Evolutionary conservation across 2,888 invertebrate genomes (phyloP), one percentile per base, ranked within the genome.

Genomic region (Cheilosia vernalis): DNA sequence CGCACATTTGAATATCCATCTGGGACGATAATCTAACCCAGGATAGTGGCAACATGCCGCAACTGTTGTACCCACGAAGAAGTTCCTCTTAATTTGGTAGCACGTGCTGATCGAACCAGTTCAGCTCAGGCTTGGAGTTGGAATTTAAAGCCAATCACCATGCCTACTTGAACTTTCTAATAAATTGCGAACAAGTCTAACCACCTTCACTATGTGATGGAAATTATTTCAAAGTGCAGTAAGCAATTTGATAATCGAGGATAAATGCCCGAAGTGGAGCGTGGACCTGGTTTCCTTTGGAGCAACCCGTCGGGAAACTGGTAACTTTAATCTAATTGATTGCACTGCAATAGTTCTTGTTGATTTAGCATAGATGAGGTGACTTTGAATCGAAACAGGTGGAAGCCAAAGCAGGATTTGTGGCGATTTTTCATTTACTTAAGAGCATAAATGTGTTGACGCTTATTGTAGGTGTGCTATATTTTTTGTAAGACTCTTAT

Each of bases 221-320:
- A 74, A 64, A 66, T 80, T 51, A 60, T 37, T 47, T 66, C 13
- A 53, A 66, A 73, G 74, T 64, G 51, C 55, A 80, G 70, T 74
- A 70, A 73, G 69, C 64, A 76, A 76, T 76, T 76, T 80, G 84
- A 80, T 80, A 76, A 85, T 76, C 80, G 64, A 66, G 80, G 47
- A 70, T 80, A 76, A 72, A 55, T 49, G 76, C 55, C 51, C 27
- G 60, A 85, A 69, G 58, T 85, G 70, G 84, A 76, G 37, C 84
- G 42, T 72, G 80, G 55, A 76, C 70, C 74, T 80, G 70, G 79
- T 84, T 84, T 72, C 42, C n/a, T 55, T 63, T 44, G 7, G 13
- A 40, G 37, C 1, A 40, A 4, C 7, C 13, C 13, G 10, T 10
- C 58, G 7, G 33, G 15, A n/a, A 60, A 42, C 51, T 30, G 40